Conservation (phyloP, 2,113 vertebrate genomes). For the Cromileptes altivelis region DNA sequence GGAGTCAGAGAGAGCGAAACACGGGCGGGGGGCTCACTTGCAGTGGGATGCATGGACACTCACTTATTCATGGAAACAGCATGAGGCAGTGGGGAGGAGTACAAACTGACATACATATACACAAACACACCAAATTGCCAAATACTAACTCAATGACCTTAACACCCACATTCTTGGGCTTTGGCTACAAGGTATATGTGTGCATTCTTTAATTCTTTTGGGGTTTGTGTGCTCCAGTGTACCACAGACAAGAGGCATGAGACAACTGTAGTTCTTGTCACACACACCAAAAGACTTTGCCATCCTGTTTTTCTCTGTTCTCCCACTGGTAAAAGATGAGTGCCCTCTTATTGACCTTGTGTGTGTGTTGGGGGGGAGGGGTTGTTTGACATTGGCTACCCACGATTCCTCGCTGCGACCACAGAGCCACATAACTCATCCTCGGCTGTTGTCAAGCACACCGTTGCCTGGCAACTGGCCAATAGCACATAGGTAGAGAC, state of each 20-base stretch:
- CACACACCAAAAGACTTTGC: background rate
- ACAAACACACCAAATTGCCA: slow-evolving; percentile 3
- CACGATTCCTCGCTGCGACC: slow-evolving; percentile 22
- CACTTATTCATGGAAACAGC: slow-evolving; percentile 55
- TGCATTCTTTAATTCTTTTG: background rate
- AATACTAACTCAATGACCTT: background rate
- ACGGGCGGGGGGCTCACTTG: slow-evolving; percentile 40
- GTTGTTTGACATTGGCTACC: slow-evolving; percentile 39
- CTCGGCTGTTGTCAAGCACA: slow-evolving; percentile 63
- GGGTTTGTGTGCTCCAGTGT: background rate
- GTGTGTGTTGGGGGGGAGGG: background rate
- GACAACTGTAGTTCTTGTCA: background rate
- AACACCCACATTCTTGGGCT: background rate
- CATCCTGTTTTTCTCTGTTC: slow-evolving; percentile 7
- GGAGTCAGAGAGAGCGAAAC: slow-evolving; percentile 45
- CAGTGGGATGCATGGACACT: slow-evolving; percentile 27
- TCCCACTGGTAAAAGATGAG: slow-evolving; percentile 20
- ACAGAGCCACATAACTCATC: slow-evolving; percentile 53
- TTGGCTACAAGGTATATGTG: background rate
- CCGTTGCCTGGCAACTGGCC: slow-evolving; percentile 84
- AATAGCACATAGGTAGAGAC: slow-evolving; percentile 44
- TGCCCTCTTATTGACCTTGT: slow-evolving; percentile 53
- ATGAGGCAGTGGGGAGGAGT: slow-evolving; percentile 16
- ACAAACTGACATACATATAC: slow-evolving; percentile 7
- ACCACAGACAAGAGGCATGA: background rate